Base-by-base conservation (phyloP, 1,140 invertebrate genomes). In the Tetramorium simillimum region DNA sequence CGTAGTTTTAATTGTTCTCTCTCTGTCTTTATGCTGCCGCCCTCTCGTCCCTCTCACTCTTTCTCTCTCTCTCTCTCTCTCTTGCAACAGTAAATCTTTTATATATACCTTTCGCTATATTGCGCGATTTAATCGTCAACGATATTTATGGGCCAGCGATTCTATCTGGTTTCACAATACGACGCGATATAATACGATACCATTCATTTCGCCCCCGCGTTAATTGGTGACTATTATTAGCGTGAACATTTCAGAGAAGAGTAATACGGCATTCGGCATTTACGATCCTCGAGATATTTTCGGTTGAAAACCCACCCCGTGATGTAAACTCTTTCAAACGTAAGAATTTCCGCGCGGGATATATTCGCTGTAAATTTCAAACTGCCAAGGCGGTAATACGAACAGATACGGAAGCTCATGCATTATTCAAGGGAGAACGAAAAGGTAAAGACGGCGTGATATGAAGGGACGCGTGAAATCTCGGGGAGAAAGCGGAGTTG, bases 361-460 rank as follows among this genome's bases (percentile, higher is more conserved):
- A 24, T 62, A 46, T 80, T 14, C 18, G 40, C n/a, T 49, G 28
- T 84, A 84, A 84, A 75, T 73, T 75, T 75, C 16, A 62, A 84
- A 56, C 28, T 73, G 53, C 24, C 80, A 60, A 16, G 69, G 24
- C 80, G 24, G 18, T 84, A 60, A 84, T 84, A 37, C 28, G 69
- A 75, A 84, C 53, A 49, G 56, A 84, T 84, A 84, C 28, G 53
- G 69, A 37, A 58, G 3, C 49, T 86, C 63, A 84, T 86, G 53
- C 78, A 86, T 84, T 86, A 86, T 86, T 86, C 86, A 86, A 43
- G 43, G n/a, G 7, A 60, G 73, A 49, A 21, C 53, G 6, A 67
- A 84, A 24, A 56, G 53, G 18, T 56, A 46, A 28, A 28, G 53
- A 60, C 73, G n/a, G 18, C n/a, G 18, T 24, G 3, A 24, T 73